These are phyloP conservation scores for Anoplophora glabripennis DNA, from an alignment of 1,140 invertebrate genomes.

Conservation along the genomic window DNA sequence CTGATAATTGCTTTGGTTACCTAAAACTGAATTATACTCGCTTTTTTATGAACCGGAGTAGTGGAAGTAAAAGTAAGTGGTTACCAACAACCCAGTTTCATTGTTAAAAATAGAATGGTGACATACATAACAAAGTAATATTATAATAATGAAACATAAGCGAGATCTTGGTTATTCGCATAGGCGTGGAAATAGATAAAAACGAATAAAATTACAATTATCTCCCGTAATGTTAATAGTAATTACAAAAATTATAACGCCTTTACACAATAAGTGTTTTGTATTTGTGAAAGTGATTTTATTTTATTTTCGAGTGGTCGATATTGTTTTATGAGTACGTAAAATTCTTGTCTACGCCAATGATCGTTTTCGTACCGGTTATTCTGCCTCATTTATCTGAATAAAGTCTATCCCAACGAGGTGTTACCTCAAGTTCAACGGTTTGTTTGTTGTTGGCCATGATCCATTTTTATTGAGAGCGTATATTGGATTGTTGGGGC, in stretches of 20 bases:
- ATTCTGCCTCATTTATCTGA: too few species aligned
- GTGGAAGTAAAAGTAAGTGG: constrained; percentile 1
- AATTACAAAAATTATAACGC: background rate
- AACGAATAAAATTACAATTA: too few species aligned
- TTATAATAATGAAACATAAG: constrained; percentile 1
- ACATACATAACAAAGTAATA: constrained; percentile 5
- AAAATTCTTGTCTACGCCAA: too few species aligned
- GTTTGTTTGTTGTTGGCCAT: constrained; percentile 3
- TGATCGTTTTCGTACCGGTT: too few species aligned
- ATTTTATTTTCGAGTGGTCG: background rate
- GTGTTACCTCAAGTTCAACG: constrained; percentile 3
- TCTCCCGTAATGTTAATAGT: too few species aligned
- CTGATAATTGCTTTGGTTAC: too few species aligned
- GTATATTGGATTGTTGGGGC: too few species aligned
- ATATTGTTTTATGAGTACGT: background rate
- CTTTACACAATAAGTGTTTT: background rate
- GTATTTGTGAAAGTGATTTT: background rate
- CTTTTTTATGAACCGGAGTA: background rate
- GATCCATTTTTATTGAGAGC: constrained; percentile 1
- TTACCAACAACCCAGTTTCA: constrained; percentile 6
- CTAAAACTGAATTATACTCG: too few species aligned
- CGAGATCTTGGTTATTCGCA: background rate
- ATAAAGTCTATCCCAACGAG: background rate
- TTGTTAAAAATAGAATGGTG: constrained; percentile 9
- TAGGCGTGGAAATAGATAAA: too few species aligned